A percentile compares a stretch with the other conserved stretches of the same genome.
Conservation (phyloP, 1,140 invertebrate species). For the Dendroctonus ponderosae region DNA sequence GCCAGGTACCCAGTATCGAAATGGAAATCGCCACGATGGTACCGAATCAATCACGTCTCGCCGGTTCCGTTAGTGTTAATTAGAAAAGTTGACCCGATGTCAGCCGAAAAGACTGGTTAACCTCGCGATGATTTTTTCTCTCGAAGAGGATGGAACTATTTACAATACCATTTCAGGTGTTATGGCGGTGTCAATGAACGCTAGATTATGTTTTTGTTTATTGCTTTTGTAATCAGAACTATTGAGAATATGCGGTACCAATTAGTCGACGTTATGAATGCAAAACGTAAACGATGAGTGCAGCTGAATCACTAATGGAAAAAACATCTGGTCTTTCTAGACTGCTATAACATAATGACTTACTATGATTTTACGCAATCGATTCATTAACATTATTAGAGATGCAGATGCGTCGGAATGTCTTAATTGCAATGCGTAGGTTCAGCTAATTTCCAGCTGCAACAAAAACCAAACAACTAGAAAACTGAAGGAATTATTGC, state of each 20-base stretch:
- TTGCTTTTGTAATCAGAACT: background rate
- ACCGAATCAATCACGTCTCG: slow-evolving; percentile 42
- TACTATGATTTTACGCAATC: background rate
- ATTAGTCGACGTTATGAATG: too few relatives aligned
- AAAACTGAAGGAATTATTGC: slow-evolving; percentile 5
- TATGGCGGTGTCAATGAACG: slow-evolving; percentile 24
- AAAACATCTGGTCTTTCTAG: background rate
- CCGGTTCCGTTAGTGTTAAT: slow-evolving; percentile 44
- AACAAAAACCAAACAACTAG: slow-evolving; percentile 6
- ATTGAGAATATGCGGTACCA: too few relatives aligned
- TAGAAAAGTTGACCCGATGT: slow-evolving; percentile 44
- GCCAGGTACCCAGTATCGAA: slow-evolving; percentile 11
- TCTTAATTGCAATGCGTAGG: slow-evolving; percentile 11
- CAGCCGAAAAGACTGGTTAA: slow-evolving; percentile 38
- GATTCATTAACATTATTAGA: too few relatives aligned
- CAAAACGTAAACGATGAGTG: too few relatives aligned
- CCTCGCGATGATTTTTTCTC: slow-evolving; percentile 21
- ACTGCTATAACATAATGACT: background rate
- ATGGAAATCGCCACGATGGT: slow-evolving; percentile 33
- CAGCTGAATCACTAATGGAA: too few relatives aligned
- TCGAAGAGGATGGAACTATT: slow-evolving; percentile 14
- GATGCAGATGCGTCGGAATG: background rate
- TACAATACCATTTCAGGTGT: slow-evolving; percentile 25
- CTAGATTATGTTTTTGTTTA: slow-evolving; percentile 20
- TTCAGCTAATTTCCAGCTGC: slow-evolving; percentile 5